Conservation (phyloP, 2,113 vertebrate genomes). For the Scalopus aquaticus region DNA sequence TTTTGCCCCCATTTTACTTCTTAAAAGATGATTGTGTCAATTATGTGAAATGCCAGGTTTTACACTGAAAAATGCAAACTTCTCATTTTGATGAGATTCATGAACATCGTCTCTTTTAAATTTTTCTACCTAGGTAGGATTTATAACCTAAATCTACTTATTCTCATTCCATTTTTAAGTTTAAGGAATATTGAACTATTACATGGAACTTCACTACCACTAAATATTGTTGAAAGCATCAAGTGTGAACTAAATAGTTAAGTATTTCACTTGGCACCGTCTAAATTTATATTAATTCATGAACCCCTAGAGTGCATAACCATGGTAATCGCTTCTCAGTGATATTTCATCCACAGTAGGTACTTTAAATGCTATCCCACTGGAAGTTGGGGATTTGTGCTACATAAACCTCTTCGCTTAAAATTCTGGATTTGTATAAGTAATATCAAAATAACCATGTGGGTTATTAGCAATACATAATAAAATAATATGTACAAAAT, state of each 20-base stretch:
- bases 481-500: not conserved
- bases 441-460: not conserved
- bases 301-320: not conserved
- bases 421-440: not conserved
- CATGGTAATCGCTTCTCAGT: not conserved
- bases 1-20: slow-evolving; percentile 25
- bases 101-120: not conserved
- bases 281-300: slow-evolving; percentile 54
- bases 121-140: slow-evolving; percentile 21
- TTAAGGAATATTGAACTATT: slow-evolving; percentile 59
- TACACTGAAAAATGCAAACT: slow-evolving; percentile 4
- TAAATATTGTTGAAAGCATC: slow-evolving; percentile 53
- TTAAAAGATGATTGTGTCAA: slow-evolving; percentile 38
- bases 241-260: slow-evolving; percentile 14
- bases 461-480: not conserved
- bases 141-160: slow-evolving; percentile 42
- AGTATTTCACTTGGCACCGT: slow-evolving; percentile 42
- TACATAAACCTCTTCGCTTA: not conserved
- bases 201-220: not conserved
- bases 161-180: slow-evolving; percentile 52
- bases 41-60: slow-evolving; percentile 31
- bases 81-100: slow-evolving; percentile 35
- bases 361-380: not conserved
- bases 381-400: not conserved
- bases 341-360: not conserved